phyloP scores from a whole-genome alignment of 2,797 vertebrate species.

The Sebastolobus alascanus region DNA sequence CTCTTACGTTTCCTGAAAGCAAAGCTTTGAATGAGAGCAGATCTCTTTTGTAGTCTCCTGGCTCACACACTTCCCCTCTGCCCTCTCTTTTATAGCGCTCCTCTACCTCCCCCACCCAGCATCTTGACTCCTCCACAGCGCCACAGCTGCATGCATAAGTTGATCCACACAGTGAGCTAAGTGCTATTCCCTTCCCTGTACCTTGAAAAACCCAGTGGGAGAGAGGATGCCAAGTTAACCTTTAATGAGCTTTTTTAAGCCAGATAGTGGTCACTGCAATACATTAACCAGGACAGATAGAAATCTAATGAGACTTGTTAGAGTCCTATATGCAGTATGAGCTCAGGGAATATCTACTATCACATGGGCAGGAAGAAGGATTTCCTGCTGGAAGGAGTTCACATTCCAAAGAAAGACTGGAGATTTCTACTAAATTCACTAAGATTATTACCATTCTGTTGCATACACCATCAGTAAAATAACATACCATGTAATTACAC shows the following conservation, averaged over 20 bases:
- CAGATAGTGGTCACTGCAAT: conserved; percentile 9
- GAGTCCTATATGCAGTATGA: neutral
- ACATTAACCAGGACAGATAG: conserved; percentile 16
- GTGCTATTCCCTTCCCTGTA: neutral
- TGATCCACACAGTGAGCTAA: conserved; percentile 8
- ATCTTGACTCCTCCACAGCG: conserved; percentile 22
- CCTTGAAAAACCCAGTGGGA: conserved; percentile 6
- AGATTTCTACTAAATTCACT: neutral
- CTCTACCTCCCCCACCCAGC: conserved; percentile 36
- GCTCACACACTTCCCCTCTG: conserved; percentile 23
- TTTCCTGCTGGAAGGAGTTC: neutral
- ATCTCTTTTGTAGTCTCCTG: conserved; percentile 44
- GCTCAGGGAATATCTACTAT: neutral
- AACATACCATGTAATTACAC: neutral
- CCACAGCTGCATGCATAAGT: conserved; percentile 49
- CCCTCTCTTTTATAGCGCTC: conserved; percentile 17
- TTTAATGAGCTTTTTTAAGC: conserved; percentile 45
- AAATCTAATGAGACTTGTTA: conserved; percentile 2
- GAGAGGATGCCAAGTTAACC: conserved; percentile 3
- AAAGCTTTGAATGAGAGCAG: conserved; percentile 33
- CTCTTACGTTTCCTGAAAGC: conserved; percentile 26
- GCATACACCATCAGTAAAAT: neutral
- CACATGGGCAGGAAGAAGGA: neutral
- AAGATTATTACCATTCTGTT: neutral
- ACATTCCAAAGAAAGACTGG: neutral